Base-by-base conservation (phyloP, 1,140 invertebrate species). In the Heliconius melpomene region DNA sequence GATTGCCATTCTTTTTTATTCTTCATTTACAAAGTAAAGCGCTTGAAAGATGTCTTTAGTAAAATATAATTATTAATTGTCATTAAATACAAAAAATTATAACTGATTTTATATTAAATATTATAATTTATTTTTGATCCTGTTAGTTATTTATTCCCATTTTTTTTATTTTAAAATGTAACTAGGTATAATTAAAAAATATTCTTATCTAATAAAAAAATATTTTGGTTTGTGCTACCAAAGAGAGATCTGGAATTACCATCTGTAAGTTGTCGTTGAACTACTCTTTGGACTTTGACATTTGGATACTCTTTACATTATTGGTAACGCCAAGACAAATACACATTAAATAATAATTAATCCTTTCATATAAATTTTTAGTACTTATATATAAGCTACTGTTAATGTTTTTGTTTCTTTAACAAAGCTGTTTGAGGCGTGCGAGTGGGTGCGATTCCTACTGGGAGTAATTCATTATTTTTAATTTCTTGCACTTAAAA, bases 181-280 rank as follows among this genome's bases (percentile, higher is more conserved):
- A 54, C 7, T 60, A n/a, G n/a, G n/a, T n/a, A n/a, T 13, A n/a
- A 11, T 23, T 23, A 23, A 60, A 79, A 36, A 57, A 16, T 66
- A 40, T 29, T 74, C n/a, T 54, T 74, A 73, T 60, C 11, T 57
- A 80, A 50, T 9, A 20, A 50, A 38, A 71, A 81, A 54, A 32
- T 84, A 71, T 83, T 78, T 78, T 83, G 83, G 75, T 73, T 79
- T 75, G 52, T 80, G 70, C 79, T 73, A 60, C 74, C 75, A 78
- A 88, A 94, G 90, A 86, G 91, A 86, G 87, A 88, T 78, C 86
- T 88, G 88, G 91, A 93, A 89, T 85, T 93, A 76, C 90, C 91
- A 87, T 90, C 90, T 86, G 91, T 94, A 90, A 93, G 92, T 91
- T 82, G 76, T 36, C 36, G 26, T 40, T 46, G 36, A 75, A 40